Evolutionary conservation across 2,888 invertebrate species (phyloP).

Genomic region (Drosophila nr. perissopoda): DNA sequence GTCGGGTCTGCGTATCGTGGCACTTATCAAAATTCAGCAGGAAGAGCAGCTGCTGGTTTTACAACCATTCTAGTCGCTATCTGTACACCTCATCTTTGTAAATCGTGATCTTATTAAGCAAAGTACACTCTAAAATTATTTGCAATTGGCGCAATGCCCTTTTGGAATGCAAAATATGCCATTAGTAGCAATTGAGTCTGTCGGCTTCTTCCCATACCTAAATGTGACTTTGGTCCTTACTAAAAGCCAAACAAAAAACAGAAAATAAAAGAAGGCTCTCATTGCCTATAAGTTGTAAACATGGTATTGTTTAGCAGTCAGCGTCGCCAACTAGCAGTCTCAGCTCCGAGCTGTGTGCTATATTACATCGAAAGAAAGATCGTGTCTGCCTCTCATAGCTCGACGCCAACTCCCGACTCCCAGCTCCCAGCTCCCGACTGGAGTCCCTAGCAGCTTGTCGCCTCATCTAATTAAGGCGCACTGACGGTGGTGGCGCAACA

Average conservation of each 20-base stretch:
- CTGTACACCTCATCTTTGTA: slow-evolving; percentile 51
- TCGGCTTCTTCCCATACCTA: slow-evolving; percentile 46
- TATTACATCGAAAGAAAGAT: slow-evolving; percentile 62
- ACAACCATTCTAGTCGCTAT: slow-evolving; percentile 33
- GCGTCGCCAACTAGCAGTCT: slow-evolving; percentile 20
- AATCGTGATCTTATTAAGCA: slow-evolving; percentile 79
- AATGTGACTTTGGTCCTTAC: slow-evolving; percentile 39
- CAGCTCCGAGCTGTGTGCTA: slow-evolving; percentile 42
- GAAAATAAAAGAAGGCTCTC: slow-evolving; percentile 31
- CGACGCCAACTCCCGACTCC: slow-evolving; percentile 20
- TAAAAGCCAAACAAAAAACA: slow-evolving; percentile 27
- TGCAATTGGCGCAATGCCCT: slow-evolving; percentile 77
- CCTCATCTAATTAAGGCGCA: slow-evolving; percentile 79
- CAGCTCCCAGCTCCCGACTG: slow-evolving; percentile 8
- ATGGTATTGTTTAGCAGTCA: slow-evolving; percentile 70
- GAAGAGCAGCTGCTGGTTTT: background rate
- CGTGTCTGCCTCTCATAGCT: slow-evolving; percentile 61
- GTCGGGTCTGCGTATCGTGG: background rate
- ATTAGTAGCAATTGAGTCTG: slow-evolving; percentile 68
- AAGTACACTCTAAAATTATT: slow-evolving; percentile 68
- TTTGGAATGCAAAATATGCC: slow-evolving; percentile 80
- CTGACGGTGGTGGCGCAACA: slow-evolving; percentile 64
- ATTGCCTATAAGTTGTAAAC: slow-evolving; percentile 82
- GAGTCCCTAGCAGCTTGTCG: slow-evolving; percentile 64
- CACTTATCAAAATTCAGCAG: slow-evolving; percentile 10